These are phyloP conservation scores for Coenonympha arcania DNA, from an alignment of 2,888 invertebrate species.

Conservation along the genomic window DNA sequence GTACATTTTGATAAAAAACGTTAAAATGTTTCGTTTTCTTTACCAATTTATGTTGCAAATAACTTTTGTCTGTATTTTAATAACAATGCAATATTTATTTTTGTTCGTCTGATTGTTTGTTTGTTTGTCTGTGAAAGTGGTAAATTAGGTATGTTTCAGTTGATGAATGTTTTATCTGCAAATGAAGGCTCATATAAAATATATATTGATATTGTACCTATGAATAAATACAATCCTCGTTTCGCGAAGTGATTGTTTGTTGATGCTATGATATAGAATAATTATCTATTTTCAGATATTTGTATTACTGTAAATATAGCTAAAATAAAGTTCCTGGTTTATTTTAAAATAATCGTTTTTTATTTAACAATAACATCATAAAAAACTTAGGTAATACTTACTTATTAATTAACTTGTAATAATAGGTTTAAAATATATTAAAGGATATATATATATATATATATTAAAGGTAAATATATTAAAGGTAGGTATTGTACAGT, in stretches of 20 bases:
- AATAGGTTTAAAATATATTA: no score
- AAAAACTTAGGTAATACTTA: background rate
- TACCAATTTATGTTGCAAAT: no score
- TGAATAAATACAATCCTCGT: slow-evolving; percentile 15
- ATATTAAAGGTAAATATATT: no score
- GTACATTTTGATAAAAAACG: no score
- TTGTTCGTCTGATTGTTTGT: no score
- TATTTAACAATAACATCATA: slow-evolving; percentile 12
- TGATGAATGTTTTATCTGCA: slow-evolving; percentile 16
- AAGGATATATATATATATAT: no score
- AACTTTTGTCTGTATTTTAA: no score
- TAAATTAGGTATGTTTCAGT: no score
- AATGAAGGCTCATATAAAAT: slow-evolving; percentile 2
- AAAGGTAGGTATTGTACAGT: no score
- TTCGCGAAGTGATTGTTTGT: slow-evolving; percentile 41
- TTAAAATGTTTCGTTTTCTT: no score
- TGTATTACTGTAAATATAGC: slow-evolving; percentile 70
- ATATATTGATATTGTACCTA: slow-evolving; percentile 2
- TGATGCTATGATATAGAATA: slow-evolving; percentile 46
- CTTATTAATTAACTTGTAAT: no score
- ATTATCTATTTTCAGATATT: slow-evolving; percentile 61
- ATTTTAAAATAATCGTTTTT: slow-evolving; percentile 36
- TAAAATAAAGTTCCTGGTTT: slow-evolving; percentile 73
- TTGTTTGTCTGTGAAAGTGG: no score
- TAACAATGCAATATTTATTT: background rate